Evolutionary conservation across 30 jellyfish, hydroid and myxozoan species (phyloP), one percentile per base, ranked within the genome.

Genomic region (Aurelia aurita complex sp. Pacific): DNA sequence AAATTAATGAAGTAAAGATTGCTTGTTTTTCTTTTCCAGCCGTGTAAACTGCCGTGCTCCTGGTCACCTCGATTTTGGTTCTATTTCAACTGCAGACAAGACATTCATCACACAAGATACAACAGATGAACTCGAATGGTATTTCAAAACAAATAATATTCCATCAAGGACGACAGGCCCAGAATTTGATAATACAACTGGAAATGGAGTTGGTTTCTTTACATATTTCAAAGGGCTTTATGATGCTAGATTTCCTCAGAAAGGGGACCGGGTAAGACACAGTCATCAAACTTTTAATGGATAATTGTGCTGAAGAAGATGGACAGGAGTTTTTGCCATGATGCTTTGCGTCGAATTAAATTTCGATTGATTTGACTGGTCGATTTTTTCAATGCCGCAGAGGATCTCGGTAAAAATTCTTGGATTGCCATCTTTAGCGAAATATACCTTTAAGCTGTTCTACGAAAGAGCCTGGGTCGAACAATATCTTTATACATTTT

Each of bases 221-320:
- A 60, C 81, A 15, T 72, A 57, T 50, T 83, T 83, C 80, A 83
- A 64, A 38, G 82, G 80, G 3, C 29, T 15, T 18, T 83, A 76
- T 74, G 38, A 59, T 29, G 76, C 59, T 3, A 15, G 64, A 9
- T 69, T 67, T 10, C 77, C 84, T 12, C 7, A 23, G 15, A 34
- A 52, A 18, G 91, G 91, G n/a, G 86, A 74, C 54, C 70, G 92
- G 72, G 92, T 83, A 51, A 43, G 90, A 54, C 12, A 69, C 1
- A 61, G 70, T 61, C 23, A 57, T 17, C 0, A 13, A 13, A 11
- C 17, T 13, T 23, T 23, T 23, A 23, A 23, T 23, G 29, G 29
- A 23, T 23, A 23, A 23, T 23, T 23, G 29, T 23, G 29, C 29
- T 23, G 0, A 23, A 23, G 29, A 23, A 23, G 29, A 23, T 23